Percentiles rank a stretch among this genome's conserved stretches.
These are phyloP conservation scores for Eubasilissa splendida DNA, from an alignment of 2,888 invertebrate species.

Conservation along the genomic window DNA sequence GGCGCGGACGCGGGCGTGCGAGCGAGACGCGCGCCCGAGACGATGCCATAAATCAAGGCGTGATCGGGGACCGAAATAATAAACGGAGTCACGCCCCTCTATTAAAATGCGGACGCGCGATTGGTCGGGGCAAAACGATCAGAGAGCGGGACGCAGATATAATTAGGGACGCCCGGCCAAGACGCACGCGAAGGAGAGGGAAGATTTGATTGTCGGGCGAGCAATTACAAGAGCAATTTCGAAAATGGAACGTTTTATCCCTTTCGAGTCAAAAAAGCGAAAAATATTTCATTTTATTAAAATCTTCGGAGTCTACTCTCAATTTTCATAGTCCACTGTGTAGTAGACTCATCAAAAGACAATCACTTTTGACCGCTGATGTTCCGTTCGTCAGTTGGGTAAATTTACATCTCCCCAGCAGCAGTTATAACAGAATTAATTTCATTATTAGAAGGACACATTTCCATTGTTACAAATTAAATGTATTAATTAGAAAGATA, in stretches of 20 bases:
- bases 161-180: constrained; percentile 41
- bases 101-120: constrained; percentile 47
- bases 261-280: not conserved
- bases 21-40: constrained; percentile 30
- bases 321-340: too few species aligned
- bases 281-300: not conserved
- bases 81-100: constrained; percentile 49
- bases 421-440: too few species aligned
- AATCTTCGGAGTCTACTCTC: too few species aligned
- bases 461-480: too few species aligned
- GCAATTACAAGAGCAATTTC: constrained; percentile 53
- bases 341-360: too few species aligned
- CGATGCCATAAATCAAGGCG: constrained; percentile 53
- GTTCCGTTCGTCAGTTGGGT: too few species aligned
- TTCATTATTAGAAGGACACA: too few species aligned
- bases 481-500: too few species aligned
- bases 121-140: constrained; percentile 52
- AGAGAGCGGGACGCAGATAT: constrained; percentile 39
- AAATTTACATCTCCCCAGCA: not conserved
- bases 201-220: constrained; percentile 42
- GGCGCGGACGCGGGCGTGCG: not conserved
- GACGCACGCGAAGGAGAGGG: constrained; percentile 38
- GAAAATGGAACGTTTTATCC: constrained; percentile 45
- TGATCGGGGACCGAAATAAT: constrained; percentile 53
- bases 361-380: not conserved